Evolutionary conservation across 2,888 invertebrate species (phyloP), one percentile per base, ranked within the genome.

Genomic region (Pseudanteris insignis): DNA sequence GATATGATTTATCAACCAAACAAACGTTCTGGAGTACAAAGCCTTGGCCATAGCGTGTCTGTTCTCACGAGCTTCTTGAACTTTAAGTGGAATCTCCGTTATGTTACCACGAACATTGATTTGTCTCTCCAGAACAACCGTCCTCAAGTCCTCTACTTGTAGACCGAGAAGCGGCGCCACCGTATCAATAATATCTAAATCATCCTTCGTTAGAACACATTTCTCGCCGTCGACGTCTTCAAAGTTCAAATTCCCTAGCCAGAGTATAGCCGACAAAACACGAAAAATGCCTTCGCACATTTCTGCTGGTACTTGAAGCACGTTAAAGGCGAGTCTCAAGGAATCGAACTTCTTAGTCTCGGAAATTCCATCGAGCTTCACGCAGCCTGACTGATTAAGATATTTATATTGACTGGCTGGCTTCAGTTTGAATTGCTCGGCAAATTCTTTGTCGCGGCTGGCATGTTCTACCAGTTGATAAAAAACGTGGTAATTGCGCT

Each of bases 21-120:
- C 92, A 82, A 95, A 95, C 2, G 92, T 91, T 59, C 93, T 84
- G 0, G 94, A 89, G 81, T 95, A 95, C 0, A 95, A 82, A 0
- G 94, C 94, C 74, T 94, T 93, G 0, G 94, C 90, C 94, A 94
- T 94, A 0, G 94, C 92, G 83, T 95, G 93, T 2, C 94, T 85
- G 79, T 94, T 94, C 81, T 95, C 94, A 29, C 88, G 85, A 0
- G 94, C 94, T 88, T 94, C 94, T 75, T 90, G 91, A 46, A 93
- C 81, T 73, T 93, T 89, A 32, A 94, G 82, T 2, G 94, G 94
- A 69, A 95, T 95, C 78, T 94, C 94, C 0, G 94, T 95, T 62
- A 94, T 92, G 77, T 93, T 94, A 2, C 95, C 94, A 5, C 94
- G 85, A 12, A 95, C 94, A 74, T 94, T 94, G 75, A 95, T 95